Percentiles rank a stretch among this genome's conserved stretches.
These are phyloP conservation scores for Alsophila aescularia DNA, from an alignment of 2,888 invertebrate species.

Conservation along the genomic window DNA sequence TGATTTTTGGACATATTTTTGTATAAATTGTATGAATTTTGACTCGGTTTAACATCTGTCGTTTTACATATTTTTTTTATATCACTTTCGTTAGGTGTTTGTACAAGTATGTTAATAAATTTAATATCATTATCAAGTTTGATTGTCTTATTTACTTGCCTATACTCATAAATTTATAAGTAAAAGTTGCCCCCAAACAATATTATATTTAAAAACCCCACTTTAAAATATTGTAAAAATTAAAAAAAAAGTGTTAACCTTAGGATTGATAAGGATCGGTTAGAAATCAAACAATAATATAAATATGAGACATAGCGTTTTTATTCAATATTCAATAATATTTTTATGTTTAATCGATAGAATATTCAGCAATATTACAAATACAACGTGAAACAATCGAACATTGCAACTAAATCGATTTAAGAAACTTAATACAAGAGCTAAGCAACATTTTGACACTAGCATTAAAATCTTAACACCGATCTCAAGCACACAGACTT, in stretches of 20 bases:
- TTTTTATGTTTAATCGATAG: constrained; percentile 74
- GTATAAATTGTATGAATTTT: constrained; percentile 4
- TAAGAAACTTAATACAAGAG: constrained; percentile 77
- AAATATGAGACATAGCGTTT: constrained; percentile 83
- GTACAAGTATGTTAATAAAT: constrained; percentile 51
- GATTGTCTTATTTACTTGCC: background rate
- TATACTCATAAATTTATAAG: too few relatives aligned
- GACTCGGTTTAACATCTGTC: constrained; percentile 2
- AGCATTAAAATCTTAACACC: constrained; percentile 64
- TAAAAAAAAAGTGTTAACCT: background rate
- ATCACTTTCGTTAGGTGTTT: constrained; percentile 14
- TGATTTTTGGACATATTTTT: constrained; percentile 16
- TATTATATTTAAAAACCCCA: too few relatives aligned
- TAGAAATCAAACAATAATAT: constrained; percentile 55
- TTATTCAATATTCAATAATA: constrained; percentile 83
- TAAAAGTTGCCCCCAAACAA: too few relatives aligned
- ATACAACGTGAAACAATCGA: constrained; percentile 82
- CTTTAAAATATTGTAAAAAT: too few relatives aligned
- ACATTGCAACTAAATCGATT: constrained; percentile 75
- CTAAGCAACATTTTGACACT: constrained; percentile 65
- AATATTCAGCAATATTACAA: constrained; percentile 83
- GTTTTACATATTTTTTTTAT: constrained; percentile 30
- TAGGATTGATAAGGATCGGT: background rate
- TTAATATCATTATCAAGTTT: background rate
- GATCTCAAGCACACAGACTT: constrained; percentile 77